These are phyloP conservation scores for Mastomys coucha DNA, from an alignment of 2,113 vertebrate genomes.

Conservation along the genomic window DNA sequence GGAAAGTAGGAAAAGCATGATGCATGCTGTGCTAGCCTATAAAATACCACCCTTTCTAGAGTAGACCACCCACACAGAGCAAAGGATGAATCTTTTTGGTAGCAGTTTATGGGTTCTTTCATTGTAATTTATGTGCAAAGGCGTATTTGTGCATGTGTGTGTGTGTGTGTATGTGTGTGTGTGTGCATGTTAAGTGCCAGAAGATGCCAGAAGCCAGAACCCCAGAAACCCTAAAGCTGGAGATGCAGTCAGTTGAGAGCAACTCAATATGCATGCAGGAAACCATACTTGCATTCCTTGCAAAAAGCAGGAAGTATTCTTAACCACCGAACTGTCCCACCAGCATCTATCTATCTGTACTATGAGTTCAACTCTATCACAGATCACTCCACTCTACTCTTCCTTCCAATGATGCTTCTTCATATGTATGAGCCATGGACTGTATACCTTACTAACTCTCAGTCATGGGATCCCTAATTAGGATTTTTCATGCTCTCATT, in stretches of 20 bases:
- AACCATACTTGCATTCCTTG: too few species aligned
- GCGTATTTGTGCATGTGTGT: not conserved
- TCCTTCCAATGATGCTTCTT: not conserved
- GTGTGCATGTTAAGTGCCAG: not conserved
- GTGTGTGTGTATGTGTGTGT: not conserved
- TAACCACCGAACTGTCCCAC: not conserved
- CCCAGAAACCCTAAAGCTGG: not conserved
- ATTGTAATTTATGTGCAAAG: not conserved
- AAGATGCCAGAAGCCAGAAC: not conserved
- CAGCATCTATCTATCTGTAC: not conserved
- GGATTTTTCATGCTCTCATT: not conserved
- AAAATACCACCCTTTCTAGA: not conserved
- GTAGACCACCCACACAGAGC: constrained; percentile 10
- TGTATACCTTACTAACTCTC: not conserved
- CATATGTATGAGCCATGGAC: not conserved
- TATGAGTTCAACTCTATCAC: not conserved
- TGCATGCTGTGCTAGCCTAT: not conserved
- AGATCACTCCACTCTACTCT: not conserved
- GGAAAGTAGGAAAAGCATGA: not conserved
- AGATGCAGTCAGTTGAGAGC: not conserved
- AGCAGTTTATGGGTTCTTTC: not conserved
- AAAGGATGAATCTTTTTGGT: not conserved
- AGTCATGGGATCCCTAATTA: not conserved
- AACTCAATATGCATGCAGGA: too few species aligned
- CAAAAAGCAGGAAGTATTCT: not conserved